Conservation (phyloP, 2,888 invertebrate species). For the Cybosia mesomella region DNA sequence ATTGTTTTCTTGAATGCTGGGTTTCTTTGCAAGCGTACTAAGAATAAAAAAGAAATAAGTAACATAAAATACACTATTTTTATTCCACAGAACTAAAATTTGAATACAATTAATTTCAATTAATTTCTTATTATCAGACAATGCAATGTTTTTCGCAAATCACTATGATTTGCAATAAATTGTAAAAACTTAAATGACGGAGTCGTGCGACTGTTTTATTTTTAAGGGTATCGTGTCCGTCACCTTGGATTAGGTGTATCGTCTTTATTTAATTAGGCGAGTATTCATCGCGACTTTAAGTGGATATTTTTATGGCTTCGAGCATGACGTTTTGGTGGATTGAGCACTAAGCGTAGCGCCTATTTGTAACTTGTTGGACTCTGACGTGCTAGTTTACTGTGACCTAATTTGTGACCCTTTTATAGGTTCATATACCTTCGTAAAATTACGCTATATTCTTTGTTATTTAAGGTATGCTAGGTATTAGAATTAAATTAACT, state of each 20-base stretch:
- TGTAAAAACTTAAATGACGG: too few relatives aligned
- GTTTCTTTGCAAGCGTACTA: neutral
- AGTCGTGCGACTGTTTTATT: neutral
- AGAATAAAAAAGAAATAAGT: neutral
- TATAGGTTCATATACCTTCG: neutral
- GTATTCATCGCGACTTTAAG: neutral
- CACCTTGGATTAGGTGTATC: neutral
- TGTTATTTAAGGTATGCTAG: neutral
- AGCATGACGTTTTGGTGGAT: neutral
- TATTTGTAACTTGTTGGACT: slow-evolving; percentile 10
- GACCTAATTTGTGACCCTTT: slow-evolving; percentile 20
- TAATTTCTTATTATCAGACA: neutral
- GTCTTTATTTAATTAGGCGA: neutral
- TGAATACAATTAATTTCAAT: neutral
- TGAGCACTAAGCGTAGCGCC: neutral
- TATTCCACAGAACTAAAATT: neutral
- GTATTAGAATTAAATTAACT: neutral
- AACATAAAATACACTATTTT: neutral
- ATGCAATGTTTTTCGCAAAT: too few relatives aligned
- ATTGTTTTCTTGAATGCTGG: neutral
- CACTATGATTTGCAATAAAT: too few relatives aligned
- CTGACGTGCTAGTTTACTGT: slow-evolving; percentile 14
- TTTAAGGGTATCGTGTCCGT: neutral
- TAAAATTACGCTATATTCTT: neutral
- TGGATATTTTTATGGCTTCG: neutral